Evolutionary conservation across 2,797 vertebrate genomes (phyloP).

Genomic region (Choloepus didactylus): DNA sequence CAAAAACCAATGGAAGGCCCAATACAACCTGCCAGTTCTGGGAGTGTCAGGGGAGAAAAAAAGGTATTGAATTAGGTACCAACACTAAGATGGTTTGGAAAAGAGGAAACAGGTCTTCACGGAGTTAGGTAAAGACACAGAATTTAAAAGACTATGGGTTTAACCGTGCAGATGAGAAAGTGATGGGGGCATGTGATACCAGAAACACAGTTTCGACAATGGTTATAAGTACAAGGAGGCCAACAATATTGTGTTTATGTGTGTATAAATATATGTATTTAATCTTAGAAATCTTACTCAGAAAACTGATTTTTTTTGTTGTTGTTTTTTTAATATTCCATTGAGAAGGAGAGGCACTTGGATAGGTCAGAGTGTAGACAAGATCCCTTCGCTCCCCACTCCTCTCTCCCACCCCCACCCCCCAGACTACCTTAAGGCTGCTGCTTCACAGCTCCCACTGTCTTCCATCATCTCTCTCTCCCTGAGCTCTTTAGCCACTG

Average conservation of each 20-base stretch:
- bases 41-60: background rate
- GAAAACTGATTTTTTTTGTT: background rate
- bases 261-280: background rate
- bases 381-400: no score
- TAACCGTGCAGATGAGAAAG: no score
- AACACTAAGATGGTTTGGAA: background rate
- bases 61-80: background rate
- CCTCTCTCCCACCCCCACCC: no score
- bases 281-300: background rate
- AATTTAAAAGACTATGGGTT: background rate
- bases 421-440: background rate
- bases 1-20: background rate
- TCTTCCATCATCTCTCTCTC: background rate
- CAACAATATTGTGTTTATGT: fast-evolving
- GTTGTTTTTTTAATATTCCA: no score
- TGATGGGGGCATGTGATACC: no score
- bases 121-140: background rate
- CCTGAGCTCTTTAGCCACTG: background rate
- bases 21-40: background rate
- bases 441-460: fast-evolving
- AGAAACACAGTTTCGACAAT: background rate
- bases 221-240: background rate
- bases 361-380: background rate
- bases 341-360: background rate
- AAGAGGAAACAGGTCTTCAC: background rate